Conservation (phyloP, 2,113 vertebrate genomes). For the Orientallactaga bullata region DNA sequence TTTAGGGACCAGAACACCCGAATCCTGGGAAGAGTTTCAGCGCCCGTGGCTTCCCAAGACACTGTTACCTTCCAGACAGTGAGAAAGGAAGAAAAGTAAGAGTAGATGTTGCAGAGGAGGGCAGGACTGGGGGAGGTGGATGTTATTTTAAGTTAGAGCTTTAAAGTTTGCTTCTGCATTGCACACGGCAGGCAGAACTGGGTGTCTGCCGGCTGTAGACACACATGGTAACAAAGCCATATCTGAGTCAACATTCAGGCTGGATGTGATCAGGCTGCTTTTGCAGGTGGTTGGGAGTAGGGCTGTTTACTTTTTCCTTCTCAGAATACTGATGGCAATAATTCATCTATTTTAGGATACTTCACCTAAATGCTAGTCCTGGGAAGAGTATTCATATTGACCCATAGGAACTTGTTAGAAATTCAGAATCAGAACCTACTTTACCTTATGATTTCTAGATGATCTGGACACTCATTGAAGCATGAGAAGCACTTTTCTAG, state of each 20-base stretch:
- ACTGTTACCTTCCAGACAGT: constrained; percentile 97
- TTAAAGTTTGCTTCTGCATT: neutral
- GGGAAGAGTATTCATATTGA: neutral
- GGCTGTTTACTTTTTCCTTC: neutral
- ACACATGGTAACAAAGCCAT: neutral
- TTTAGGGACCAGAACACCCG: constrained; percentile 94
- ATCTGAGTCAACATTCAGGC: neutral
- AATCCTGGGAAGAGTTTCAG: constrained; percentile 96
- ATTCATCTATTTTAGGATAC: neutral
- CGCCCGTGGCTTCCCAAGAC: constrained; percentile 95
- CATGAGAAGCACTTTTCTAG: neutral
- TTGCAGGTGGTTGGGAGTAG: too few species aligned
- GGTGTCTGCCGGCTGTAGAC: neutral
- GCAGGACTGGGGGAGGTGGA: neutral
- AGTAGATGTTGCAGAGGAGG: accelerated
- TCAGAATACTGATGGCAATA: neutral
- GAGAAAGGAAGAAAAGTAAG: constrained; percentile 96
- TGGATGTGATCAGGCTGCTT: neutral
- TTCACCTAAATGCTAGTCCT: neutral
- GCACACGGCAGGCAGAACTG: too few species aligned
- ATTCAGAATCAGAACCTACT: neutral
- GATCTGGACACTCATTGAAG: neutral
- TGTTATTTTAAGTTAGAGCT: accelerated
- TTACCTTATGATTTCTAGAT: neutral
- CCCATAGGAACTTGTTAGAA: neutral